Base-by-base conservation (phyloP, 2,797 vertebrate species). In the Sardinella longiceps region DNA sequence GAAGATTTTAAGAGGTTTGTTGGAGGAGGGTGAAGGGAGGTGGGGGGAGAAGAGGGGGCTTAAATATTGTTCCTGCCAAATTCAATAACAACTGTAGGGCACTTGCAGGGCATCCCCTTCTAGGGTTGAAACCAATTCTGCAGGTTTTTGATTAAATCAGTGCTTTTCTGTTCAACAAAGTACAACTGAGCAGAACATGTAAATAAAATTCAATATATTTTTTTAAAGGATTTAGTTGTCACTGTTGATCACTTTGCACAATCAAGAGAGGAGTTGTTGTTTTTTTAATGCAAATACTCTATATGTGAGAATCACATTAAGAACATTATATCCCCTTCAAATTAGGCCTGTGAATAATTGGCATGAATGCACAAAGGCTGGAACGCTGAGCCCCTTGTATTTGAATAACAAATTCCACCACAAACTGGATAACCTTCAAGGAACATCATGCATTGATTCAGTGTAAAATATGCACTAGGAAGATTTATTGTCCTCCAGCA, bases 401-500 rank as follows among this genome's bases (percentile, higher is more conserved):
- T 91, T 91, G 90, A 94, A 93, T 91, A 90, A 91, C 90, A 91
- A 88, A 94, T 92, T 77, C 84, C 87, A 89, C 89, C 80, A 90
- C 88, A 91, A 91, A 88, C 86, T 88, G 85, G 90, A 93, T 94
- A 92, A 94, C 94, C 93, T 95, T 94, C 90, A 93, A 92, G 89
- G 90, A 91, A 88, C 89, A 87, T 87, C 88, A 88, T 91, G 86
- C 90, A 91, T 91, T 92, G 93, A 94, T 92, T 93, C 91, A 91
- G 85, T 89, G 88, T 92, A 92, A 92, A 93, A 94, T 92, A 92
- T 91, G 92, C 92, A 91, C 90, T 92, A 88, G 86, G 84, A 93
- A 93, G 94, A 95, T 93, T 93, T 94, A 94, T 93, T 90, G 92
- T 92, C 90, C 86, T 86, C 84, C 53, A 82, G 80, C 33, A 88